phyloP scores from a whole-genome alignment of 2,888 invertebrate species.

The Bellardia pandia region DNA sequence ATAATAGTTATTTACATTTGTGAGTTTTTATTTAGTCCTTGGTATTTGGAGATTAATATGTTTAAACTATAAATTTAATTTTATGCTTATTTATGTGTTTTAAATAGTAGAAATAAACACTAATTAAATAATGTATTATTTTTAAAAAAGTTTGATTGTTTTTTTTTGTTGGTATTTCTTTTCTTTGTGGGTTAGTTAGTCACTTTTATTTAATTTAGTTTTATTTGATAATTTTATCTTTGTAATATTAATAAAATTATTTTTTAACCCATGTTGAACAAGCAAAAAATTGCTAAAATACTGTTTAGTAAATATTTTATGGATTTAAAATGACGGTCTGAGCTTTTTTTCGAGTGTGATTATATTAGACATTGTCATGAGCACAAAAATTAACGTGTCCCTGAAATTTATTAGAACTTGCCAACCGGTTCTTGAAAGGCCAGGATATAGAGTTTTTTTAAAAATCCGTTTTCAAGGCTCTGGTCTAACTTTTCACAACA shows the following conservation, averaged over 20 bases:
- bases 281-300: not conserved
- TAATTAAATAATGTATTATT: constrained; percentile 61
- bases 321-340: too few species aligned
- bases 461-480: too few species aligned
- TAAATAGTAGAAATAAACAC: constrained; percentile 41
- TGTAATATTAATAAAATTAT: constrained; percentile 31
- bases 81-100: constrained; percentile 47
- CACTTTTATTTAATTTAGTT: constrained; percentile 21
- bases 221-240: not conserved
- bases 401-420: too few species aligned
- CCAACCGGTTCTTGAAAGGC: too few species aligned
- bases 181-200: constrained; percentile 10
- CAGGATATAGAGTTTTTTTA: too few species aligned
- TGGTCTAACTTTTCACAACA: too few species aligned
- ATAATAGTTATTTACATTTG: not conserved
- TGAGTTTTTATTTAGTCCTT: not conserved
- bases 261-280: constrained; percentile 26
- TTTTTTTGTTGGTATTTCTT: not conserved
- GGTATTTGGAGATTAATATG: not conserved
- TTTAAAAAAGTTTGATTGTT: not conserved
- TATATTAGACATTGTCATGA: too few species aligned
- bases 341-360: too few species aligned
- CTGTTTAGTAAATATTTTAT: too few species aligned
- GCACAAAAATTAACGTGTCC: too few species aligned
- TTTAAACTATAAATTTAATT: constrained; percentile 38